A percentile compares a stretch with the other conserved stretches of the same genome.
Conservation (phyloP, 2,888 invertebrate genomes). For the Chamaedrilus cognettii region DNA sequence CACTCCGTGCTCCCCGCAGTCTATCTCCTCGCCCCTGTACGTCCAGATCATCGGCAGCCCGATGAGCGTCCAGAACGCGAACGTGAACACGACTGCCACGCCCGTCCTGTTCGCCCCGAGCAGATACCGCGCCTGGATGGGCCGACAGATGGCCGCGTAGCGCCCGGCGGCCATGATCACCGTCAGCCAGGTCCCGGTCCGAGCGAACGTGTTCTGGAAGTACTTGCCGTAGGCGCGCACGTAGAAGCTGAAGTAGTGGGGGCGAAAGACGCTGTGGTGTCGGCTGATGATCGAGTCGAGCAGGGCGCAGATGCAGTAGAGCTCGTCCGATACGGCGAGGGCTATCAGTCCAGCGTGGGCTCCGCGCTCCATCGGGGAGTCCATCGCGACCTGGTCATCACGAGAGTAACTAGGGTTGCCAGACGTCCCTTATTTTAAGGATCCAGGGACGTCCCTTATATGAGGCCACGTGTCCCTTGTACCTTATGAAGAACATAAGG, state of each 20-base stretch:
- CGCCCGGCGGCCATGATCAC: constrained; percentile 74
- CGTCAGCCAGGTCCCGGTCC: constrained; percentile 76
- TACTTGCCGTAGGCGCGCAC: constrained; percentile 48
- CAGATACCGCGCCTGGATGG: constrained; percentile 68
- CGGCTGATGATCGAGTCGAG: constrained; percentile 63
- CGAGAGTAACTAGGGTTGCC: constrained; percentile 48
- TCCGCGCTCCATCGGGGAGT: constrained; percentile 54
- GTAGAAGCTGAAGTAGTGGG: constrained; percentile 32
- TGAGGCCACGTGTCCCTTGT: too few relatives aligned
- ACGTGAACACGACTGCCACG: constrained; percentile 41
- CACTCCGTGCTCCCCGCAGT: constrained; percentile 5
- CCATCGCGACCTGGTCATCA: constrained; percentile 46
- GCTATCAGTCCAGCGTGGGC: constrained; percentile 71
- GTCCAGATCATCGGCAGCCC: constrained; percentile 31
- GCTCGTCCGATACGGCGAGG: constrained; percentile 72
- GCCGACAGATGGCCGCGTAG: constrained; percentile 75
- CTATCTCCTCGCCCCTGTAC: constrained; percentile 14
- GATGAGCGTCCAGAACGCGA: constrained; percentile 18
- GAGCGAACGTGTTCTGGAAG: constrained; percentile 59
- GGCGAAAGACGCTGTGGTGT: constrained; percentile 5
- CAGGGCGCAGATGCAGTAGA: constrained; percentile 63
- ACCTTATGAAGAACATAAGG: too few relatives aligned
- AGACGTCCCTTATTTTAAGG: too few relatives aligned
- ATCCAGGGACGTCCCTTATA: too few relatives aligned
- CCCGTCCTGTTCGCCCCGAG: constrained; percentile 47